These are phyloP conservation scores for Aphidius gifuensis DNA, from an alignment of 1,140 invertebrate species.

Conservation along the genomic window DNA sequence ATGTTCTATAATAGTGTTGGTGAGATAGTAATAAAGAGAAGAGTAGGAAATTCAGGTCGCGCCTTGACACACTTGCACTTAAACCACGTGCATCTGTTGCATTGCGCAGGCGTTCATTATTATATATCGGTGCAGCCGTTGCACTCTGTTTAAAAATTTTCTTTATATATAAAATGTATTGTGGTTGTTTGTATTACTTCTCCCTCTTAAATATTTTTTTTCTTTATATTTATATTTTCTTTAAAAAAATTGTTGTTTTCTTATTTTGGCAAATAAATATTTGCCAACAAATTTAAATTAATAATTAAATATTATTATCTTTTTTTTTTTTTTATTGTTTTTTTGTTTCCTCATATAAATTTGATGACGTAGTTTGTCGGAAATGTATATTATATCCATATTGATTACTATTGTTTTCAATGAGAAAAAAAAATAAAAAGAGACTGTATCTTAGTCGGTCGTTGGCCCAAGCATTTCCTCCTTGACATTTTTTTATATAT, in stretches of 20 bases:
- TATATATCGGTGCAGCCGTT: slow-evolving; percentile 5
- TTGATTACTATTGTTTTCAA: too few species aligned
- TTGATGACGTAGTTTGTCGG: too few species aligned
- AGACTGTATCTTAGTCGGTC: too few species aligned
- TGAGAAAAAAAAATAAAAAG: too few species aligned
- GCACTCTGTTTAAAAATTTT: slow-evolving; percentile 26
- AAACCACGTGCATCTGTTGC: slow-evolving; percentile 51
- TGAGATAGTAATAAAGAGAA: slow-evolving; percentile 15
- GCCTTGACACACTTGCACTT: slow-evolving; percentile 57
- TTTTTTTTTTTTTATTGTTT: too few species aligned
- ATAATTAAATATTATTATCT: too few species aligned
- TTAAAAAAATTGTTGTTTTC: neutral
- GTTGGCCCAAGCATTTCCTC: too few species aligned
- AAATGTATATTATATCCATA: too few species aligned
- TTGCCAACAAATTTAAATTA: neutral
- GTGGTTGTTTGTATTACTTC: too few species aligned
- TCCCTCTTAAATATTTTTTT: neutral
- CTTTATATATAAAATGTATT: too few species aligned
- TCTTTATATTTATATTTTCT: neutral
- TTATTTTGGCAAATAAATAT: neutral
- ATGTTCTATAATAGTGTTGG: neutral
- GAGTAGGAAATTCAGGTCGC: slow-evolving; percentile 57
- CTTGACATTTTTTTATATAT: too few species aligned
- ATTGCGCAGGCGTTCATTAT: slow-evolving; percentile 32
- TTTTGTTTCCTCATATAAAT: too few species aligned